These are phyloP conservation scores for Xiphophorus hellerii DNA, from an alignment of 2,113 vertebrate species.

Conservation along the genomic window DNA sequence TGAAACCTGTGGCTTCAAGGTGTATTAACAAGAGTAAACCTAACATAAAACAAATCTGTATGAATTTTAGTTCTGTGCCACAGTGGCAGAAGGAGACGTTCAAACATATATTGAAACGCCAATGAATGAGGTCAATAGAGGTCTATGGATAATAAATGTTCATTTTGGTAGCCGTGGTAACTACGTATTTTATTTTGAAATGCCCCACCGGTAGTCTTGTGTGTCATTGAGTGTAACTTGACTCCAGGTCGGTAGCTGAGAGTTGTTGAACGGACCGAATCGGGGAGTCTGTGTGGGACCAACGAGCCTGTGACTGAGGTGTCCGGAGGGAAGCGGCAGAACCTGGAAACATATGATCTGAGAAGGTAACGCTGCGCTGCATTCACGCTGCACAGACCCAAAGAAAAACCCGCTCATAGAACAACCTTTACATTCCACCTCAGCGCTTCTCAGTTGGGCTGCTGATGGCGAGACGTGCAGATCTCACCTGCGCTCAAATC, in stretches of 20 bases:
- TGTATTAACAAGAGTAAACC: background rate
- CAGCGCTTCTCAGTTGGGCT: background rate
- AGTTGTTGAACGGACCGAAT: constrained; percentile 16
- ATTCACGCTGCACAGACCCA: background rate
- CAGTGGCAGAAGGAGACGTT: background rate
- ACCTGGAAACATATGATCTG: constrained; percentile 34
- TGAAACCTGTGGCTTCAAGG: too few relatives aligned
- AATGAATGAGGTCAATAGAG: background rate
- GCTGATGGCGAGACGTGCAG: constrained; percentile 14
- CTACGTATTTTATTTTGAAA: constrained; percentile 46
- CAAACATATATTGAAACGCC: background rate
- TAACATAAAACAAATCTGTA: too few relatives aligned
- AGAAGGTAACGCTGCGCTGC: constrained; percentile 45
- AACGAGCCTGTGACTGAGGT: constrained; percentile 5
- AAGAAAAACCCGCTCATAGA: background rate
- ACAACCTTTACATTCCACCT: background rate
- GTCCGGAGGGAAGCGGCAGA: constrained; percentile 38
- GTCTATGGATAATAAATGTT: background rate
- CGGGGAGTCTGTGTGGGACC: constrained; percentile 24
- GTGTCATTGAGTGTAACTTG: background rate
- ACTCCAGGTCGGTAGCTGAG: background rate
- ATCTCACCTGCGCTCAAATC: constrained; percentile 39
- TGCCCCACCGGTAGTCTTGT: rapidly evolving
- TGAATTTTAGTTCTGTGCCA: too few relatives aligned
- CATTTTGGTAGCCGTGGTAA: background rate